Base-by-base conservation (phyloP, 2,113 vertebrate genomes). In the Cryptomyrus ogoouensis region DNA sequence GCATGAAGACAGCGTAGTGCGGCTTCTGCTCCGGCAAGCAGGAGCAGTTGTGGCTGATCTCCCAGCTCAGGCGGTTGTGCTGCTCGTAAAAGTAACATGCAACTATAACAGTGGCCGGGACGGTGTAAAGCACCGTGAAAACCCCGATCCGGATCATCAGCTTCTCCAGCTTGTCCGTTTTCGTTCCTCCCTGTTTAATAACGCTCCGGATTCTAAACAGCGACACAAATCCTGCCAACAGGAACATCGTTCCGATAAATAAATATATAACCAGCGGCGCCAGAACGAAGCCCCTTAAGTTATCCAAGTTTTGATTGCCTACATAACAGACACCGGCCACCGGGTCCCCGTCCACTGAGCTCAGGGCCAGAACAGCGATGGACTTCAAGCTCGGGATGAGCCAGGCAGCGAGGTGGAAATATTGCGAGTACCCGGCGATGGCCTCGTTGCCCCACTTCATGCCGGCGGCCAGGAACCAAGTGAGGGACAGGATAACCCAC, bases 21-120 rank as follows among this genome's bases (percentile, higher is more conserved):
- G 98, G 98, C 58, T 96, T 92, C 53, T 96, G 95, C 91, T 96
- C 94, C 0, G 96, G 92, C 91, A 95, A 89, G 90, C 98, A 99
- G n/a, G 96, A 95, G 88, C 98, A 99, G 92, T 97, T 98, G 94
- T 98, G 97, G 0, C 97, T 96, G 92, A 96, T 95, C 91, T 99
- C 98, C 98, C 98, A 99, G 91, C 96, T 95, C 4, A 97, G 96
- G 49, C 97, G 95, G 95, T 98, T 97, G 94, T 98, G 97, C 94
- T 98, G 98, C 94, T 99, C 98, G 3, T 99, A 99, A 90, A 99
- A 97, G 91, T 99, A 97, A 86, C 98, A 99, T 17, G 97, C 97
- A 1, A 99, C 97, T 88, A 98, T 97, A 4, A 97, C 96, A 1
- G 97, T 97, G 24, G 98, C 98, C 0, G 98, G 97, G 88, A 99